A percentile compares a stretch with the other conserved stretches of the same genome.
Conservation (phyloP, 1,140 invertebrate genomes). For the Gonioctena quinquepunctata region DNA sequence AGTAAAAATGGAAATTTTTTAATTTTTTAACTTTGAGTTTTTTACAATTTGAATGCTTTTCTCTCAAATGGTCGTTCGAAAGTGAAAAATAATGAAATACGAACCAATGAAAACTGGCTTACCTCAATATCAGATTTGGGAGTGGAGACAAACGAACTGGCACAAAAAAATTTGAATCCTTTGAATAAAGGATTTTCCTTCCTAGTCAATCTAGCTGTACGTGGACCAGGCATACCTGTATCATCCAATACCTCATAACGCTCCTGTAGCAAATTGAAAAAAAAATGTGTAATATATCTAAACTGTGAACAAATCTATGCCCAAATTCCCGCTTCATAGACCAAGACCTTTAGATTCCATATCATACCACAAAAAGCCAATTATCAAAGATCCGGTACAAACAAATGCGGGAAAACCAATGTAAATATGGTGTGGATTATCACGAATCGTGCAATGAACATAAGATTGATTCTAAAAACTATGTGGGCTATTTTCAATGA, state of each 20-base stretch:
- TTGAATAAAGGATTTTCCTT: slow-evolving; percentile 39
- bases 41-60: background rate
- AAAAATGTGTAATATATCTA: too few species aligned
- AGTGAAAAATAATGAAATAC: background rate
- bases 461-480: too few species aligned
- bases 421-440: too few species aligned
- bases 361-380: too few species aligned
- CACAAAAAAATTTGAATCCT: slow-evolving; percentile 44
- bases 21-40: background rate
- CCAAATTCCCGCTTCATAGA: too few species aligned
- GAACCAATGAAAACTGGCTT: background rate
- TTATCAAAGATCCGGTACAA: too few species aligned
- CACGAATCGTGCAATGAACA: too few species aligned
- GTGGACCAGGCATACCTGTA: slow-evolving; percentile 43
- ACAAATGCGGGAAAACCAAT: too few species aligned
- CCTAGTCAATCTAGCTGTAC: slow-evolving; percentile 37
- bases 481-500: too few species aligned
- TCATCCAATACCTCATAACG: slow-evolving; percentile 48
- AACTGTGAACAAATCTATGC: too few species aligned
- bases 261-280: slow-evolving; percentile 38
- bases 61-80: background rate
- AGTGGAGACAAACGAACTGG: slow-evolving; percentile 38
- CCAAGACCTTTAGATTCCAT: too few species aligned
- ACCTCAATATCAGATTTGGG: slow-evolving; percentile 45
- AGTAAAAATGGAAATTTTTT: too few species aligned